Base-by-base conservation (phyloP, 2,113 vertebrate genomes). In the Campylomormyrus tamandua region DNA sequence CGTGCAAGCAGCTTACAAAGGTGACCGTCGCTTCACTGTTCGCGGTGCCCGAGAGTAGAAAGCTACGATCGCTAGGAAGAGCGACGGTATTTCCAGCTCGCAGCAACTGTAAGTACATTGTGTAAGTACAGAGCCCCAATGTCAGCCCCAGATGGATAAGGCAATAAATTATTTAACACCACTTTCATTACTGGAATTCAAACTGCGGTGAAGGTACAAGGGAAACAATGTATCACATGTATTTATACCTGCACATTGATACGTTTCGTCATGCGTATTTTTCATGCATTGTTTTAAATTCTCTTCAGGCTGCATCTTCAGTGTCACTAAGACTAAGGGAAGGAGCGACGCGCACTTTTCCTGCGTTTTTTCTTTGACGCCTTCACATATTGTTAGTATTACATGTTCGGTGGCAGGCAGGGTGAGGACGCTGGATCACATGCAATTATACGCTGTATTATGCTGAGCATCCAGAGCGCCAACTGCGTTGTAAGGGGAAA, bases 401-500 rank as follows among this genome's bases (percentile, higher is more conserved):
- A 27, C 19, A 56, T 48, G 17, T 66, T 58, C 56, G 39, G 35
- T 42, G 45, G 19, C 53, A 42, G 50, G 31, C 8, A 62, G 39
- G 35, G n/a, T 45, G 9, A 58, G 19, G 9, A 39, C 7, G 85
- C 85, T 62, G 42, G 46, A 53, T 39, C 21, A 35, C 8, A 15
- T 27, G 35, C 35, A 8, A 9, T 89, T 39, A 24, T 31, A 35
- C 46, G 58, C 11, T 46, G 84, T 48, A 53, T 87, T 90, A 70
- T 13, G 53, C 10, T 56, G 31, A 48, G 45, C 50, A 49, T 7
- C 46, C 39, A 24, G 45, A 50, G 80, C 49, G 27, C 46, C 49
- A 35, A 52, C 48, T 87, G 49, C n/a, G n/a, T 31, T 52, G 49
- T 88, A 88, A 62, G 27, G 52, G 87, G 83, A 89, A 92, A 91